These are phyloP conservation scores for Lordiphosa mommai DNA, from an alignment of 1,140 invertebrate genomes.

Conservation along the genomic window DNA sequence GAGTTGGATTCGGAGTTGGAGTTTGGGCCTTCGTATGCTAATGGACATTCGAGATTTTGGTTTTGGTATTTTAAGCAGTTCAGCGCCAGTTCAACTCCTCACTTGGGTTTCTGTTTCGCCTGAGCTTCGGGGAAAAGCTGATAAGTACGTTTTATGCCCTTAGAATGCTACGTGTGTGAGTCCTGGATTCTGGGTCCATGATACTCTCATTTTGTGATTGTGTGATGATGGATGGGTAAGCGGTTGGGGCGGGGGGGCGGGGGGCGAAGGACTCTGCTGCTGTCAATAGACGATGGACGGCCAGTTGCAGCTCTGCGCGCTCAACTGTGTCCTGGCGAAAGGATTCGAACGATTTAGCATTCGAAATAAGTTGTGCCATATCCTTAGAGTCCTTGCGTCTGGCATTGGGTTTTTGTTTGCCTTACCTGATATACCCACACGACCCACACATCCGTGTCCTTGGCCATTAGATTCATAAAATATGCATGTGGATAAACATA, in stretches of 20 bases:
- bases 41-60: slow-evolving; percentile 78
- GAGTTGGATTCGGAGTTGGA: neutral
- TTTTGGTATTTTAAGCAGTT: slow-evolving; percentile 77
- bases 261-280: no score
- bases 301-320: slow-evolving; percentile 44
- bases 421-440: slow-evolving; percentile 43
- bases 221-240: slow-evolving; percentile 75
- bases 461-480: slow-evolving; percentile 68
- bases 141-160: slow-evolving; percentile 77
- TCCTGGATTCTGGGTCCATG: slow-evolving; percentile 35
- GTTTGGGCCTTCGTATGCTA: slow-evolving; percentile 66
- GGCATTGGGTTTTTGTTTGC: slow-evolving; percentile 24
- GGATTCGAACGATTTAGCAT: slow-evolving; percentile 75
- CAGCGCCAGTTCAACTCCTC: no score
- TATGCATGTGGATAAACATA: slow-evolving; percentile 75
- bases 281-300: slow-evolving; percentile 48
- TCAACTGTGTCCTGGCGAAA: slow-evolving; percentile 66
- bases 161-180: slow-evolving; percentile 65
- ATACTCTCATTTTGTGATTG: slow-evolving; percentile 76
- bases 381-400: slow-evolving; percentile 11
- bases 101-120: slow-evolving; percentile 41
- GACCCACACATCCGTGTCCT: slow-evolving; percentile 31
- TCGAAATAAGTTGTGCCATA: slow-evolving; percentile 58
- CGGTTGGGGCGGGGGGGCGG: slow-evolving; percentile 18
- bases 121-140: slow-evolving; percentile 62